Evolutionary conservation across 2,113 vertebrate genomes (phyloP).

Genomic region (Tetrao urogallus): DNA sequence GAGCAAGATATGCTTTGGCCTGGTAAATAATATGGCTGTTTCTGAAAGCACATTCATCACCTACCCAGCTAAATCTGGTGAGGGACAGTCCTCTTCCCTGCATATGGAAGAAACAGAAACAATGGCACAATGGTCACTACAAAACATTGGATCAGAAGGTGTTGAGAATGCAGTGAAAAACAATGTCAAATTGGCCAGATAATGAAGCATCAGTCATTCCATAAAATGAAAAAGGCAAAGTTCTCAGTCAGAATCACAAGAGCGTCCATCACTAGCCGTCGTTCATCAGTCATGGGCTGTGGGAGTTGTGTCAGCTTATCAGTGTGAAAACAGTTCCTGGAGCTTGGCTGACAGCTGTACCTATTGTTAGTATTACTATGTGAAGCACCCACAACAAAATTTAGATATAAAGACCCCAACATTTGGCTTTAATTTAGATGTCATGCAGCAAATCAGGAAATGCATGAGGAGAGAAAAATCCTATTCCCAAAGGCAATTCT

Average conservation of each 20-base stretch:
- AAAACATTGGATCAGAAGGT: neutral
- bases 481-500: neutral
- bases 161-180: neutral
- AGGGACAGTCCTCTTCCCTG: conserved; percentile 93
- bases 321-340: neutral
- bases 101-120: conserved; percentile 84
- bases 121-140: conserved; percentile 49
- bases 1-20: conserved; percentile 61
- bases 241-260: neutral
- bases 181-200: neutral
- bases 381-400: neutral
- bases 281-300: neutral
- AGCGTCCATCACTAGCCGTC: neutral
- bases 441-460: neutral
- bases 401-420: neutral
- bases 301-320: neutral
- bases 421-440: neutral
- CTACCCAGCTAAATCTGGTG: conserved; percentile 98
- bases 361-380: neutral
- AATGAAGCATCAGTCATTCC: neutral
- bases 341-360: neutral
- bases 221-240: neutral
- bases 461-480: neutral
- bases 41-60: conserved; percentile 68
- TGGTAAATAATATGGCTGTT: conserved; percentile 64